Base-by-base conservation (phyloP, 2,797 vertebrate genomes). In the Ateles fusciceps region DNA sequence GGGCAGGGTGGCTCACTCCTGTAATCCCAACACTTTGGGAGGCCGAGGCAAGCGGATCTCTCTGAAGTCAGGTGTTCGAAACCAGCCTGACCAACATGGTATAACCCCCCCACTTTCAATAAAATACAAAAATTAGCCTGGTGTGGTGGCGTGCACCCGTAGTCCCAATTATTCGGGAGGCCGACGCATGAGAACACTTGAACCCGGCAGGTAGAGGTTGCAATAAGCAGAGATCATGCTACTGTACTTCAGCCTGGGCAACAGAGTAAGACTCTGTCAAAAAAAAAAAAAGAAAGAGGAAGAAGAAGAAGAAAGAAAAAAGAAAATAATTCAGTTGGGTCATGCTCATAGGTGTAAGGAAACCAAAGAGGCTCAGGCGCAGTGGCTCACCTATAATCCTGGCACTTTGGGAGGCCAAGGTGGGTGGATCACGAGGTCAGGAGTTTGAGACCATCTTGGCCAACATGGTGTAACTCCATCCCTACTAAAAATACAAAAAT, bases 161-260 rank as follows among this genome's bases (percentile, higher is more conserved):
- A 39, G n/a, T 72, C 21, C 19, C 68, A 39, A 22, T n/a, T 72
- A 72, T n/a, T 39, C 0, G 0, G 68, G 68, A 39, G n/a, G 68
- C n/a, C 2, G 8, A 72, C 2, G 68, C n/a, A 72, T 21, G 10
- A 39, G 68, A 36, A 36, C 4, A 4, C 19, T 36, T 72, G n/a
- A 72, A 36, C 15, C 68, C 4, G 1, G 4, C n/a, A 72, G 68
- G 68, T 0, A 9, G 21, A 39, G 68, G 19, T 36, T 72, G n/a
- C n/a, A 36, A 19, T 39, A n/a, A n/a, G 68, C n/a, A 21, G 19
- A 36, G 9, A 71, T 36, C 2, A 2, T 19, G 0, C 17, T 8
- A 11, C 19, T 36, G n/a, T 19, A 39, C 68, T 72, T 19, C 68
- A 72, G 68, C n/a, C 68, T 39, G 19, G 68, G 68, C n/a, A 39